These are phyloP conservation scores for Fopius arisanus DNA, from an alignment of 1,140 invertebrate genomes.

Conservation along the genomic window DNA sequence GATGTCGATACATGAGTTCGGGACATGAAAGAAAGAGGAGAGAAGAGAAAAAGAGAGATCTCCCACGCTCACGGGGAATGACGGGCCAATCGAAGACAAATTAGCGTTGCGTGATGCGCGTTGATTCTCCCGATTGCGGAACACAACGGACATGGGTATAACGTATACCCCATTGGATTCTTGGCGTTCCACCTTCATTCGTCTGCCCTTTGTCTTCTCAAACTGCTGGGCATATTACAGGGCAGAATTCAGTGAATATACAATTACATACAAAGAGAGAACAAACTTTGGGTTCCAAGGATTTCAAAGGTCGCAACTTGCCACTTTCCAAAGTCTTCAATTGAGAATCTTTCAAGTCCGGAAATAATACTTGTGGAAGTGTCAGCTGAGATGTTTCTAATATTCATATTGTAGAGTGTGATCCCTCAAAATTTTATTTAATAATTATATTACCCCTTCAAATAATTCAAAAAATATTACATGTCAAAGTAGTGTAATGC, in stretches of 20 bases:
- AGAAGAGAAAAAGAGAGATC: constrained; percentile 36
- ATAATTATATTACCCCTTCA: too few relatives aligned
- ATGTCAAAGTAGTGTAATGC: too few relatives aligned
- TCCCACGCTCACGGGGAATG: constrained; percentile 56
- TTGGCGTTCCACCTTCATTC: not conserved
- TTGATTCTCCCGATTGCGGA: constrained; percentile 62
- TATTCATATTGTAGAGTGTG: too few relatives aligned
- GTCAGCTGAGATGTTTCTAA: too few relatives aligned
- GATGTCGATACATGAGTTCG: not conserved
- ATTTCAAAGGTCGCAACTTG: too few relatives aligned
- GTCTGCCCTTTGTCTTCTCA: not conserved
- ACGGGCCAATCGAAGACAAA: constrained; percentile 63
- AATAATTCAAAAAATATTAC: too few relatives aligned
- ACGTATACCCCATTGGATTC: constrained; percentile 37
- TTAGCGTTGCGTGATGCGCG: constrained; percentile 65
- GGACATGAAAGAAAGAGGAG: not conserved
- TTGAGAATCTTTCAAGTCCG: too few relatives aligned
- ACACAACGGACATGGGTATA: constrained; percentile 47
- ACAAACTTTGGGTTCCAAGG: too few relatives aligned
- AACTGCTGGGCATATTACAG: not conserved
- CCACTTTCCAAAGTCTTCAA: too few relatives aligned
- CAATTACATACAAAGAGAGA: not conserved
- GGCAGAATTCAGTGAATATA: not conserved
- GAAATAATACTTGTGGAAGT: too few relatives aligned
- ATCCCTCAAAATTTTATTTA: too few relatives aligned